Base-by-base conservation (phyloP, 2,888 invertebrate species). In the Nymphalis polychloros region DNA sequence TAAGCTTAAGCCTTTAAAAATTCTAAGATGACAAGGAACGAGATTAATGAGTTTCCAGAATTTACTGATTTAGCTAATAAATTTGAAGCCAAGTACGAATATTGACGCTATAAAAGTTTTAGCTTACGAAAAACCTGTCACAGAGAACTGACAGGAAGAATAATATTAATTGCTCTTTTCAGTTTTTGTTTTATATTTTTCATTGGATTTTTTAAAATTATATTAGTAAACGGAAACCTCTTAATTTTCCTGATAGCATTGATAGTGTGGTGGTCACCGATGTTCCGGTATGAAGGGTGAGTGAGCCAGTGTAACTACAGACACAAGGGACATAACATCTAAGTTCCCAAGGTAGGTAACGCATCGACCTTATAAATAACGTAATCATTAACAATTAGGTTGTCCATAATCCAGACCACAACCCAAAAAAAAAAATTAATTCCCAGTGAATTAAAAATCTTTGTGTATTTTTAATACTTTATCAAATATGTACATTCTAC, bases 71-170 rank as follows among this genome's bases (percentile, higher is more conserved):
- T 8, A 31, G 53, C 8, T 17, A 31, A 55, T 55, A 31, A 55
- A 55, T 55, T 20, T 52, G 27, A 52, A 52, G 23, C 27, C 13
- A 52, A 52, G 52, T 23, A 5, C 4, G 13, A 27, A 52, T 52
- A 52, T 55, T 31, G 31, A 31, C 17, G 53, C 17, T 31, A 55
- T 20, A 53, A 53, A 53, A 52, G 20, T 27, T 53, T 53, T 27
- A 1, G 27, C 1, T 53, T 13, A 20, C 4, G 23, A 16, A 31
- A 55, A 23, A 23, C 13, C 27, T 31, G 31, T 53, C 27, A 31
- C 2, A 8, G 53, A 31, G 27, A 55, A 31, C 8, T 31, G 53
- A 1, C 27, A 31, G 31, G 16, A 55, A 31, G 27, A 55, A 31
- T 17, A 17, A 55, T 31, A 55, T n/a, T 55, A 17, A 31, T 31